Conservation (phyloP, 2,888 invertebrate genomes). For the Barypeithes pellucidus region DNA sequence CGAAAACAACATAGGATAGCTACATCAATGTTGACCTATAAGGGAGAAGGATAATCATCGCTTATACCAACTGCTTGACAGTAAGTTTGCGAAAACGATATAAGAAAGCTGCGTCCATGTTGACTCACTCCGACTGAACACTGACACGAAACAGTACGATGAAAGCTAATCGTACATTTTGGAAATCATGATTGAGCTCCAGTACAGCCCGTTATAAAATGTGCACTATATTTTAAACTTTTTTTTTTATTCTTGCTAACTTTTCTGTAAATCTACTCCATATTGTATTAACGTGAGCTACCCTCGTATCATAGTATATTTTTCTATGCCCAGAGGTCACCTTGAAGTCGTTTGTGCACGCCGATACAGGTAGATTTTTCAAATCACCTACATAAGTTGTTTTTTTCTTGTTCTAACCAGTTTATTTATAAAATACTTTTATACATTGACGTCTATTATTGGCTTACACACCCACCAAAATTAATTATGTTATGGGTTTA, state of each 20-base stretch:
- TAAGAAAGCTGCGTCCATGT: no score
- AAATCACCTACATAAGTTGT: slow-evolving; percentile 9
- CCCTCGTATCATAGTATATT: slow-evolving; percentile 5
- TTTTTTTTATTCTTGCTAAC: neutral
- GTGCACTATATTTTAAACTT: no score
- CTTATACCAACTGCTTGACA: no score
- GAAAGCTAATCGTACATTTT: no score
- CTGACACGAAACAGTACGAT: no score
- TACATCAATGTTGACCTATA: no score
- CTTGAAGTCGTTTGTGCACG: slow-evolving; percentile 20
- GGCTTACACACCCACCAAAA: slow-evolving; percentile 5
- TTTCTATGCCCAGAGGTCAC: slow-evolving; percentile 1
- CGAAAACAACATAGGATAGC: no score
- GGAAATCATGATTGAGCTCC: no score
- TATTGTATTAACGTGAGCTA: neutral
- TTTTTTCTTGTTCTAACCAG: slow-evolving; percentile 27
- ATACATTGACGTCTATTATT: slow-evolving; percentile 14
- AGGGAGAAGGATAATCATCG: no score
- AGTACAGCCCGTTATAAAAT: no score
- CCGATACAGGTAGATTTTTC: slow-evolving; percentile 27
- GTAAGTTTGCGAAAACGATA: no score
- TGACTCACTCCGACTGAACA: no score
- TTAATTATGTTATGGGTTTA: neutral
- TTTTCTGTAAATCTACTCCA: neutral
- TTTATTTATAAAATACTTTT: slow-evolving; percentile 12